A percentile compares a stretch with the other conserved stretches of the same genome.
Evolutionary conservation across 2,797 vertebrate species (phyloP).

Genomic region (Rhynchotus rufescens): DNA sequence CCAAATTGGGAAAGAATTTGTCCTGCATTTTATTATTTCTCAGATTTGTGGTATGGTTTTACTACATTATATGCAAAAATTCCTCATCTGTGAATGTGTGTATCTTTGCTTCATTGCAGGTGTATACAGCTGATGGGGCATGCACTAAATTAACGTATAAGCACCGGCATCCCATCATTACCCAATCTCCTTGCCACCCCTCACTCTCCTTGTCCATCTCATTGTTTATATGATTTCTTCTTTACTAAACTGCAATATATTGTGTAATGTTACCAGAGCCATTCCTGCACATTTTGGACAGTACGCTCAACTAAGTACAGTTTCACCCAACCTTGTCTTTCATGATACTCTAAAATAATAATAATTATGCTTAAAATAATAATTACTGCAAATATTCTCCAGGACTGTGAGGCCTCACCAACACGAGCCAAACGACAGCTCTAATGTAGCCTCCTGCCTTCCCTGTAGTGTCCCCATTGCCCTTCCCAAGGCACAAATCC

Average conservation of each 20-base stretch:
- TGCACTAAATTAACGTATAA: neutral
- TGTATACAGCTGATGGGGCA: neutral
- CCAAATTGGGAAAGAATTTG: neutral
- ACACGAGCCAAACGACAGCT: rapidly evolving
- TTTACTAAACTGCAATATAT: neutral
- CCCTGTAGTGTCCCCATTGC: neutral
- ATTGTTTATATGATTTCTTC: neutral
- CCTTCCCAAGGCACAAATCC: neutral
- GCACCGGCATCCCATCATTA: neutral
- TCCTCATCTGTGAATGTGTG: neutral
- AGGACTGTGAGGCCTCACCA: neutral
- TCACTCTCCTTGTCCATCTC: neutral
- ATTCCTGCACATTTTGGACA: neutral
- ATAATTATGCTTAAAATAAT: neutral
- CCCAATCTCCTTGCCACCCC: neutral
- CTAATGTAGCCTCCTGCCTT: neutral
- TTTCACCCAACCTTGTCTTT: neutral
- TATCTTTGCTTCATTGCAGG: conserved; percentile 18
- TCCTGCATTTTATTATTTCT: neutral
- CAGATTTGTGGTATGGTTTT: conserved; percentile 28
- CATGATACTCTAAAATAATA: neutral
- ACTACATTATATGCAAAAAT: neutral
- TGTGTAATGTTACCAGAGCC: neutral
- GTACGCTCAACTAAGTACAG: neutral
- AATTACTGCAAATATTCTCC: neutral